These are phyloP conservation scores for Megamerina dolium DNA, from an alignment of 2,888 invertebrate species.

Conservation along the genomic window DNA sequence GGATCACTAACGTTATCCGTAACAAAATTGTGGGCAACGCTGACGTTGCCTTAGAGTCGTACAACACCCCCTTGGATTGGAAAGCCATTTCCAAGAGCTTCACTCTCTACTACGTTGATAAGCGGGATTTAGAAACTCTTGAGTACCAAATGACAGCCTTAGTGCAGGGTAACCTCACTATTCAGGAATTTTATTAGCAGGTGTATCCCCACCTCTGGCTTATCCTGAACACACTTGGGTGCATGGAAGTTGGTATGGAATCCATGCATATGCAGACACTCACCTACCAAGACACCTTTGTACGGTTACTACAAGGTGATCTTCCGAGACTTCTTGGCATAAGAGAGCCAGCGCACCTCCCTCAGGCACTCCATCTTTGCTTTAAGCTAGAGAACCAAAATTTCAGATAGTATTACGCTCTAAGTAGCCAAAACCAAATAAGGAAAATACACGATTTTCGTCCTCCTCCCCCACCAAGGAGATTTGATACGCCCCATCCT, in stretches of 20 bases:
- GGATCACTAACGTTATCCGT: background rate
- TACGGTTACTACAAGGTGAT: constrained; percentile 6
- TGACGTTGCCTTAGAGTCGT: too few relatives aligned
- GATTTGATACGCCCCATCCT: too few relatives aligned
- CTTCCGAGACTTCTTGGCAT: constrained; percentile 7
- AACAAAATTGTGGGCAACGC: constrained; percentile 3
- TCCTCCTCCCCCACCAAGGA: too few relatives aligned
- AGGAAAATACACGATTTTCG: too few relatives aligned
- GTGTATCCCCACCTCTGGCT: constrained; percentile 10
- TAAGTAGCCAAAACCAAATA: too few relatives aligned
- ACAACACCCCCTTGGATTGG: constrained; percentile 5
- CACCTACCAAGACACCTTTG: constrained; percentile 8
- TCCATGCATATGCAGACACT: constrained; percentile 1
- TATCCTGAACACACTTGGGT: constrained; percentile 6
- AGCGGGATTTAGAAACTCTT: constrained; percentile 13
- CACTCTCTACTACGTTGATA: constrained; percentile 16
- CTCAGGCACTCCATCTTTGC: too few relatives aligned
- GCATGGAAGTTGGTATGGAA: constrained; percentile 7
- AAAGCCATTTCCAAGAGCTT: constrained; percentile 6
- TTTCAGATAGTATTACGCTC: too few relatives aligned
- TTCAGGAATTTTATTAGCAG: constrained; percentile 14
- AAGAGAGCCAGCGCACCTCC: constrained; percentile 6
- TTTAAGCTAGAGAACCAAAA: background rate
- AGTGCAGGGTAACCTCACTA: constrained; percentile 9
- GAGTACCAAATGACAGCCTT: constrained; percentile 16